These are phyloP conservation scores for Chrosomus eos DNA, from an alignment of 2,797 vertebrate species.

Conservation along the genomic window DNA sequence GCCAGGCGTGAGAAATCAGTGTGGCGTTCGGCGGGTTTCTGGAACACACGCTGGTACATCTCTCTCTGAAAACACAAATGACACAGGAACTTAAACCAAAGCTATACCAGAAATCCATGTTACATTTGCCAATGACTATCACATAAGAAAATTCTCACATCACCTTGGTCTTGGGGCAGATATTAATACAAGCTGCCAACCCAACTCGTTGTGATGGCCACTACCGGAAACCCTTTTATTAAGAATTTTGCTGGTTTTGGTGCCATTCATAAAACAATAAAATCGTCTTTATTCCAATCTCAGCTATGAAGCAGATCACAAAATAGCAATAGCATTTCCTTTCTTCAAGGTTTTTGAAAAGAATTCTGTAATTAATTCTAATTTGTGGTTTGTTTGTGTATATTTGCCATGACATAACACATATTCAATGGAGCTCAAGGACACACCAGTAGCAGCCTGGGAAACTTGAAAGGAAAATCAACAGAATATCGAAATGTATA, in stretches of 20 bases:
- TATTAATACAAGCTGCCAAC: neutral
- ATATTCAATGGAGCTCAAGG: neutral
- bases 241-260: neutral
- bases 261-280: neutral
- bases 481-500: neutral
- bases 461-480: slow-evolving; percentile 1
- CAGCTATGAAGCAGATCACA: neutral
- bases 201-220: neutral
- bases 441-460: slow-evolving; percentile 1
- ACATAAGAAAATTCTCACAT: neutral
- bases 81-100: neutral
- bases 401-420: neutral
- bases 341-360: no score
- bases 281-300: neutral
- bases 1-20: slow-evolving; percentile 95
- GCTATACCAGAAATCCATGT: neutral
- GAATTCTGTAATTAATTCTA: neutral
- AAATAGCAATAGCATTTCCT: no score
- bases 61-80: slow-evolving; percentile 79
- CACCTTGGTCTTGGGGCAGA: neutral
- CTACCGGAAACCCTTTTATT: neutral
- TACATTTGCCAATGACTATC: neutral
- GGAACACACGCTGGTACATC: slow-evolving; percentile 89
- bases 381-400: neutral
- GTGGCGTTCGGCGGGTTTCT: slow-evolving; percentile 88